Percentiles rank a stretch among this genome's conserved stretches.
Evolutionary conservation across 2,888 invertebrate genomes (phyloP).

Genomic region (Cataglyphis livida): DNA sequence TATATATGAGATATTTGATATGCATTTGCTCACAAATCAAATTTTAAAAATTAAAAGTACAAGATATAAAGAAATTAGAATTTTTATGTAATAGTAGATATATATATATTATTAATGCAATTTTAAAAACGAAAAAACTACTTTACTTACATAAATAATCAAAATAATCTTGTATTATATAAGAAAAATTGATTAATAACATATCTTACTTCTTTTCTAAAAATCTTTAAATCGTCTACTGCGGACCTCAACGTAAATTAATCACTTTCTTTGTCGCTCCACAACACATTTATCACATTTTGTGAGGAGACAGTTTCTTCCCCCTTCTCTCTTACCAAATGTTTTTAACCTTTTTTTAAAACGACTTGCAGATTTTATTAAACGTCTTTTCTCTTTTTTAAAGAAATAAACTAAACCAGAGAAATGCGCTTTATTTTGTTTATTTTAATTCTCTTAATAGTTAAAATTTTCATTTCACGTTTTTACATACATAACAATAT

Average conservation of each 20-base stretch:
- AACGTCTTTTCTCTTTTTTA: slow-evolving; percentile 25
- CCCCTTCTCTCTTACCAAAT: neutral
- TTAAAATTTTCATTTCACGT: neutral
- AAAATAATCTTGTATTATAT: slow-evolving; percentile 18
- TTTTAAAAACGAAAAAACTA: neutral
- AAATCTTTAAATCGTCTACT: slow-evolving; percentile 37
- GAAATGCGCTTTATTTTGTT: slow-evolving; percentile 1
- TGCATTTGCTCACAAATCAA: neutral
- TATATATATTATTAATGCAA: neutral
- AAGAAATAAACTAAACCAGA: slow-evolving; percentile 18
- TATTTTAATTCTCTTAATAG: slow-evolving; percentile 22
- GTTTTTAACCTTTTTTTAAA: slow-evolving; percentile 51
- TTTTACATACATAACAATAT: slow-evolving; percentile 3
- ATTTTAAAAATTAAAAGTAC: neutral
- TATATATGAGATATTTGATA: neutral
- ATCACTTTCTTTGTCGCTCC: slow-evolving; percentile 49
- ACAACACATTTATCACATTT: slow-evolving; percentile 64
- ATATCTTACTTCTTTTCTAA: slow-evolving; percentile 18
- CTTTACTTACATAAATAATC: slow-evolving; percentile 5
- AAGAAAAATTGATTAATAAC: slow-evolving; percentile 24
- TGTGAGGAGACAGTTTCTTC: slow-evolving; percentile 20
- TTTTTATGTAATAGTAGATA: neutral
- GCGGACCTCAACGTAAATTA: slow-evolving; percentile 50
- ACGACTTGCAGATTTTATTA: slow-evolving; percentile 52
- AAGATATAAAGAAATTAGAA: neutral